These are phyloP conservation scores for Pseudorasbora parva DNA, from an alignment of 2,113 vertebrate genomes.

Conservation along the genomic window DNA sequence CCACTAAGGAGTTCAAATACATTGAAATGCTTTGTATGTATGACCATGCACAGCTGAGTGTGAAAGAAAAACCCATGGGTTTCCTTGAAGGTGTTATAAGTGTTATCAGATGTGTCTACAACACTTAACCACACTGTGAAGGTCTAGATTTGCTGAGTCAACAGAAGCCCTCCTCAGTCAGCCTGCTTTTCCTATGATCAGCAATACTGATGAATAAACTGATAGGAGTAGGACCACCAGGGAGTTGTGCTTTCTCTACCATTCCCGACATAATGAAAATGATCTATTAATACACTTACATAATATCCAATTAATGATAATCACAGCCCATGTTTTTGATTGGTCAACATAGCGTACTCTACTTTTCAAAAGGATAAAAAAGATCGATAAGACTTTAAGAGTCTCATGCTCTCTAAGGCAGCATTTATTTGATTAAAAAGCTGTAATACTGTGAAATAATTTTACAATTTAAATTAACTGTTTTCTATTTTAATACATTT, in stretches of 20 bases:
- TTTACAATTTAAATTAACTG: background rate
- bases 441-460: background rate
- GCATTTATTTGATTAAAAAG: background rate
- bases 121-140: background rate
- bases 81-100: background rate
- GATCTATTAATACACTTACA: background rate
- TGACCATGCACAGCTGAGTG: background rate
- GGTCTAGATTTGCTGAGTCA: slow-evolving; percentile 1
- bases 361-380: background rate
- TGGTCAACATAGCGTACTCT: background rate
- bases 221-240: background rate
- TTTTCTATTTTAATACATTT: too few relatives aligned
- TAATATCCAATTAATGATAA: background rate
- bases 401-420: background rate
- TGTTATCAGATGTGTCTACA: background rate
- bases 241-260: background rate
- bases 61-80: background rate
- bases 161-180: background rate
- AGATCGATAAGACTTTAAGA: background rate
- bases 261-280: background rate
- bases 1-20: background rate
- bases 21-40: background rate
- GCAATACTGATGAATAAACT: background rate
- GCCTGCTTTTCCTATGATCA: background rate
- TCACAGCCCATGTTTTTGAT: background rate